These are phyloP conservation scores for Polydrusus tereticollis DNA, from an alignment of 2,888 invertebrate species.

Conservation along the genomic window DNA sequence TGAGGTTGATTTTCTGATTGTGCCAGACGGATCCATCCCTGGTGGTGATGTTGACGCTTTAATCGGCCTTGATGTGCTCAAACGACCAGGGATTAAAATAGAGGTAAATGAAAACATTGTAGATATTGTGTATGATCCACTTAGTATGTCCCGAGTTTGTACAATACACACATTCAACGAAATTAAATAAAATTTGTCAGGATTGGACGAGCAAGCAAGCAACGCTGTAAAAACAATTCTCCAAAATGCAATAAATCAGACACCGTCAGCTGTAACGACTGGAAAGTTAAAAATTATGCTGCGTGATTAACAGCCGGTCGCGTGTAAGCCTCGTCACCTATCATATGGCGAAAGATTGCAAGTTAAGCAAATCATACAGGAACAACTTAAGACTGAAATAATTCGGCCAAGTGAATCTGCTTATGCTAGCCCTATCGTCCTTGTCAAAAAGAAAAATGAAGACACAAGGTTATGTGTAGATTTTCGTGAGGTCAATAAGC, in stretches of 20 bases:
- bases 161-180: neutral
- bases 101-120: neutral
- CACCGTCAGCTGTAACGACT: slow-evolving; percentile 19
- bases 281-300: slow-evolving; percentile 17
- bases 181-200: neutral
- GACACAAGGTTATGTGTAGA: slow-evolving; percentile 25
- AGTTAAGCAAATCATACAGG: slow-evolving; percentile 26
- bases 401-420: slow-evolving; percentile 29
- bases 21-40: too few relatives aligned
- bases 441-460: slow-evolving; percentile 26
- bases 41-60: too few relatives aligned
- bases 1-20: too few relatives aligned
- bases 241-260: neutral
- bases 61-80: too few relatives aligned
- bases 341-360: slow-evolving; percentile 26
- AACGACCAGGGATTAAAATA: neutral
- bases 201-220: neutral
- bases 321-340: slow-evolving; percentile 18
- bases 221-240: neutral
- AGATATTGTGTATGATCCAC: neutral
- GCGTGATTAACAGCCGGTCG: slow-evolving; percentile 15
- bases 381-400: slow-evolving; percentile 12
- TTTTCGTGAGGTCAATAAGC: slow-evolving; percentile 22
- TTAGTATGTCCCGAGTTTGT: neutral
- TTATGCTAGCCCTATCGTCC: slow-evolving; percentile 29